These are phyloP conservation scores for Sebastes elongatus DNA, from an alignment of 2,797 vertebrate species.

Conservation along the genomic window DNA sequence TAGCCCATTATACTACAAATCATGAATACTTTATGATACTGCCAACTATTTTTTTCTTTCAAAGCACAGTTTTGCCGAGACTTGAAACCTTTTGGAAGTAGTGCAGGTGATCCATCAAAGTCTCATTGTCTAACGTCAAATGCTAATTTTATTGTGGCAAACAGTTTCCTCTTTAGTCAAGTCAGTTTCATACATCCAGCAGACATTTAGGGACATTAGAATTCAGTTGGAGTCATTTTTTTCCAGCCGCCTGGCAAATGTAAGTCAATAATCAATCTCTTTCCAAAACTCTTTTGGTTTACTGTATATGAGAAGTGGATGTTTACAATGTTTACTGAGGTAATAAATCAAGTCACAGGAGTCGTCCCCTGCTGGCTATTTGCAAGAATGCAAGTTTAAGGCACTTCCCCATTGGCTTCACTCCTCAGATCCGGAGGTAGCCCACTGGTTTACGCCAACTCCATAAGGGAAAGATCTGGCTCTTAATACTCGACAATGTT, in stretches of 20 bases:
- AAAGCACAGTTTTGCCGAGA: neutral
- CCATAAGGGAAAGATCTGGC: no score
- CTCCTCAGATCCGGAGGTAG: no score
- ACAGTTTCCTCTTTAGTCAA: neutral
- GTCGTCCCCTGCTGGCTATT: no score
- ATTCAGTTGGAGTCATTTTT: neutral
- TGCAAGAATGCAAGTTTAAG: no score
- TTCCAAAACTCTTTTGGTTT: neutral
- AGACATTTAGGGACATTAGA: neutral
- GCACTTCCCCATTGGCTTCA: no score
- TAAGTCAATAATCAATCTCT: neutral
- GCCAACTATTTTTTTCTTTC: neutral
- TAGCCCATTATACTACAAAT: slow-evolving; percentile 17
- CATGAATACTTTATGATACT: neutral
- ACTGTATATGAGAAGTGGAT: neutral
- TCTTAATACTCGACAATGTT: no score
- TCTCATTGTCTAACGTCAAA: neutral
- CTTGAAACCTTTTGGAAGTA: neutral
- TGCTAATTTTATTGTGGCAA: neutral
- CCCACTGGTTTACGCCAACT: no score
- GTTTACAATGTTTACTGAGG: no score
- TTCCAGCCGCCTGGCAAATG: neutral
- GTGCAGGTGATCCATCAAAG: slow-evolving; percentile 3
- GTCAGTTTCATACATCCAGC: neutral
- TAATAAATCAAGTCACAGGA: no score